Evolutionary conservation across 2,888 invertebrate genomes (phyloP).

Genomic region (Brassicogethes aeneus): DNA sequence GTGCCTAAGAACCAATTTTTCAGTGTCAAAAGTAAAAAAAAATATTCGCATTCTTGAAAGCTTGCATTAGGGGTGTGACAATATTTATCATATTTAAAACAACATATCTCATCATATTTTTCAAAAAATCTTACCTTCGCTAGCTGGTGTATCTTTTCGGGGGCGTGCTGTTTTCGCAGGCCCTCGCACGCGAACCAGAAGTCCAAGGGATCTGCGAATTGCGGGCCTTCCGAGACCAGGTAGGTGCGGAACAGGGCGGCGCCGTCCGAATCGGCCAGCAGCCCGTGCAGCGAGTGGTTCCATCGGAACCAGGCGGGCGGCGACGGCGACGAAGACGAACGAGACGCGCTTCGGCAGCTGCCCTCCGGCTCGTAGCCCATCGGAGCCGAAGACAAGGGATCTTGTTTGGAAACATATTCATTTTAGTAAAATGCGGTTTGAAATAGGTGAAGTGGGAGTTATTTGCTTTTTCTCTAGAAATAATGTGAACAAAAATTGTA

Average conservation of each 20-base stretch:
- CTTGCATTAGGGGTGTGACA: no score
- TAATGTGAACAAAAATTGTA: no score
- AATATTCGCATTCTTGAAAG: no score
- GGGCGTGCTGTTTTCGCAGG: conserved; percentile 67
- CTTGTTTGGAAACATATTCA: no score
- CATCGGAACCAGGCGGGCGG: conserved; percentile 75
- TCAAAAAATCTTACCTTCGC: conserved; percentile 80
- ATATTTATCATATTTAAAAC: no score
- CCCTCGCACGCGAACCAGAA: conserved; percentile 95
- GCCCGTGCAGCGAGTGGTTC: conserved; percentile 75
- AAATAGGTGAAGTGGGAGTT: no score
- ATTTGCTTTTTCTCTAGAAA: no score
- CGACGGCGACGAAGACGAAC: conserved; percentile 37
- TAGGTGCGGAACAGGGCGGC: conserved; percentile 79
- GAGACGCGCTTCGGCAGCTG: conserved; percentile 41
- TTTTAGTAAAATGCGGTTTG: no score
- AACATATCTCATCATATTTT: no score
- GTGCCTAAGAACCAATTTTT: no score
- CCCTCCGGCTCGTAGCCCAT: conserved; percentile 34
- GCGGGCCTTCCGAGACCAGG: conserved; percentile 68
- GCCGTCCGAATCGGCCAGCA: conserved; percentile 86
- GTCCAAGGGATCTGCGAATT: conserved; percentile 71
- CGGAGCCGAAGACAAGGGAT: conserved; percentile 20
- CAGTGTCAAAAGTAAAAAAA: no score
- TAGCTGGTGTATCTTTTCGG: conserved; percentile 61